Percentiles rank a stretch among this genome's conserved stretches.
Conservation (phyloP, 1,140 invertebrate genomes). For the Stenopsyche tienmushanensis region DNA sequence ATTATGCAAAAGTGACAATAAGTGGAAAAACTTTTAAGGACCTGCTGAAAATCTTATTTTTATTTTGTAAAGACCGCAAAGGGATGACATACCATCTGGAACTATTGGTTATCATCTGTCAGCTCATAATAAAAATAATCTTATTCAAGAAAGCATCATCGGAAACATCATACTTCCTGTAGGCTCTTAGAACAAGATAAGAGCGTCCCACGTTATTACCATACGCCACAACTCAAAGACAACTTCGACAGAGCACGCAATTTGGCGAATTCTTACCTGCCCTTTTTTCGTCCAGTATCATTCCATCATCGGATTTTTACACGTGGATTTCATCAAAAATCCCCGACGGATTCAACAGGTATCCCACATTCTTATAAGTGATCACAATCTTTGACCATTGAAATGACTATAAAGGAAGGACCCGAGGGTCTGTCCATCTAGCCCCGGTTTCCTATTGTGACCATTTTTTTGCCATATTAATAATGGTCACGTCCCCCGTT, state of each 20-base stretch:
- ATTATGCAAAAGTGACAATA: too few relatives aligned
- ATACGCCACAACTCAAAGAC: neutral
- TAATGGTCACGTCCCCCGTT: slow-evolving; percentile 17
- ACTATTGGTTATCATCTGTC: too few relatives aligned
- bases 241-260: neutral
- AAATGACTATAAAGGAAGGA: slow-evolving; percentile 15
- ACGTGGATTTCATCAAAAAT: slow-evolving; percentile 15
- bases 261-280: neutral
- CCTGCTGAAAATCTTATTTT: too few relatives aligned
- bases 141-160: too few relatives aligned
- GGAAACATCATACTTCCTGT: too few relatives aligned
- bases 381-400: slow-evolving; percentile 35
- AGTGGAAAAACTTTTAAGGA: too few relatives aligned
- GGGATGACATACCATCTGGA: too few relatives aligned
- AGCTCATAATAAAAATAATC: too few relatives aligned
- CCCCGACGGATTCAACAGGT: slow-evolving; percentile 21
- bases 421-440: slow-evolving; percentile 13
- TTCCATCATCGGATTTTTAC: neutral
- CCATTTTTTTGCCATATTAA: slow-evolving; percentile 27
- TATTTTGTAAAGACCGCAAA: too few relatives aligned
- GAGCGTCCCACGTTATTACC: too few relatives aligned
- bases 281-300: neutral
- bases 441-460: slow-evolving; percentile 12
- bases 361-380: slow-evolving; percentile 7
- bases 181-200: too few relatives aligned